A percentile compares a stretch with the other conserved stretches of the same genome.
Conservation (phyloP, 2,113 vertebrate genomes). For the Pogonocichla stellata region DNA sequence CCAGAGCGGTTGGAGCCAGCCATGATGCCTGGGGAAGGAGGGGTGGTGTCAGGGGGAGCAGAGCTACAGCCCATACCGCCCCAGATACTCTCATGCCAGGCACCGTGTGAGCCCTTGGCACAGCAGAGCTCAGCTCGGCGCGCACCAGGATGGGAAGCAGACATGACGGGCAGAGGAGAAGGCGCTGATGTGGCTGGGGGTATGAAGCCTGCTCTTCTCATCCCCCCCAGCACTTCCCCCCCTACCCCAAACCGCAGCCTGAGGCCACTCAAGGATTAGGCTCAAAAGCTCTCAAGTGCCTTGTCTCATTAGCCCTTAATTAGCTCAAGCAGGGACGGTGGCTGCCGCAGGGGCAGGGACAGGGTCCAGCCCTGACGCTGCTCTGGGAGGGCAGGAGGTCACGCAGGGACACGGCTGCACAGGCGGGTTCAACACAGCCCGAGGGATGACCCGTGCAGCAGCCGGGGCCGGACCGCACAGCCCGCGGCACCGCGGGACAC, state of each 20-base stretch:
- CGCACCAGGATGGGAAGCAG: rapidly evolving
- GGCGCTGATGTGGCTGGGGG: rapidly evolving
- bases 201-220: background rate
- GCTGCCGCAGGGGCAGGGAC: background rate
- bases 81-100: rapidly evolving
- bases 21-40: conserved; percentile 89
- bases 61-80: rapidly evolving
- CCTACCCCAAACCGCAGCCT: background rate
- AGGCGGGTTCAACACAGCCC: background rate
- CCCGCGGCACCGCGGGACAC: background rate
- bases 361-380: background rate
- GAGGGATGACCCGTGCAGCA: background rate
- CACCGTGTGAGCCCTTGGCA: rapidly evolving
- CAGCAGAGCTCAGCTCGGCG: background rate
- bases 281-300: conserved; percentile 18
- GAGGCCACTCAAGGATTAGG: conserved; percentile 10
- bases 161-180: rapidly evolving
- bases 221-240: background rate
- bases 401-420: background rate
- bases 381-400: background rate
- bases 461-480: background rate
- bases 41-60: rapidly evolving
- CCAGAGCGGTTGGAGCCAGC: conserved; percentile 97
- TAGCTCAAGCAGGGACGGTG: conserved; percentile 2
- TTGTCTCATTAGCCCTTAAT: conserved; percentile 49